Conservation (phyloP, 2,113 vertebrate genomes). For the Promerops cafer region DNA sequence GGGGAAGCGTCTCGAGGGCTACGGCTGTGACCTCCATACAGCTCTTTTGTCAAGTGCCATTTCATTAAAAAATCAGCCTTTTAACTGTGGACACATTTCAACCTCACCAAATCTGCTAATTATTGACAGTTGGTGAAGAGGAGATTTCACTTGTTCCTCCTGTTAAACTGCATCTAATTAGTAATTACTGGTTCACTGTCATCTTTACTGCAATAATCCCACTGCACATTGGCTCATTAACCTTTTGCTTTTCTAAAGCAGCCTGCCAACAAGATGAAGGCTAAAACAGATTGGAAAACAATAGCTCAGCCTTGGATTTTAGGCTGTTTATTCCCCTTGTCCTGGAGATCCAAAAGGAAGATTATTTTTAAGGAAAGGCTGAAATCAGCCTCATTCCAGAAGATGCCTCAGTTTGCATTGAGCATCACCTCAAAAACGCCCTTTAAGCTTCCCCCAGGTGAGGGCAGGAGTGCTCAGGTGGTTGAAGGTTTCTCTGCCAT, state of each 20-base stretch:
- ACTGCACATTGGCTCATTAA: constrained; percentile 81
- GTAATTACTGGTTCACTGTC: constrained; percentile 79
- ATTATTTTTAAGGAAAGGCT: neutral
- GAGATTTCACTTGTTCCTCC: constrained; percentile 86
- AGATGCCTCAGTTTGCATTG: neutral
- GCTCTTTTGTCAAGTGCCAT: constrained; percentile 49
- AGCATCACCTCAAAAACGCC: neutral
- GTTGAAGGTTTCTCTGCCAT: neutral
- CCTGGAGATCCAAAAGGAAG: constrained; percentile 58
- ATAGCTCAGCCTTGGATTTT: constrained; percentile 69
- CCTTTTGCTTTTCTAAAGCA: constrained; percentile 79
- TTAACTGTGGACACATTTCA: constrained; percentile 82
- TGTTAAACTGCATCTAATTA: constrained; percentile 87
- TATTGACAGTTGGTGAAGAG: constrained; percentile 88
- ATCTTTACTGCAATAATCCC: constrained; percentile 74
- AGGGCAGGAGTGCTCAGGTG: neutral
- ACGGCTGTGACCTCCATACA: constrained; percentile 20
- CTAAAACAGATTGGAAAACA: constrained; percentile 80
- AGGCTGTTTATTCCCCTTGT: constrained; percentile 67
- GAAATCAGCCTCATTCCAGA: neutral
- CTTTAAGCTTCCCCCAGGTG: neutral
- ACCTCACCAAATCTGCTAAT: constrained; percentile 83
- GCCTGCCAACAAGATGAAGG: constrained; percentile 79
- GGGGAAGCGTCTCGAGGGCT: constrained; percentile 34
- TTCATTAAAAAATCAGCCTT: constrained; percentile 73